Percentiles rank a stretch among this genome's conserved stretches.
Evolutionary conservation across 2,113 vertebrate species (phyloP).

Genomic region (Halichoerus grypus): DNA sequence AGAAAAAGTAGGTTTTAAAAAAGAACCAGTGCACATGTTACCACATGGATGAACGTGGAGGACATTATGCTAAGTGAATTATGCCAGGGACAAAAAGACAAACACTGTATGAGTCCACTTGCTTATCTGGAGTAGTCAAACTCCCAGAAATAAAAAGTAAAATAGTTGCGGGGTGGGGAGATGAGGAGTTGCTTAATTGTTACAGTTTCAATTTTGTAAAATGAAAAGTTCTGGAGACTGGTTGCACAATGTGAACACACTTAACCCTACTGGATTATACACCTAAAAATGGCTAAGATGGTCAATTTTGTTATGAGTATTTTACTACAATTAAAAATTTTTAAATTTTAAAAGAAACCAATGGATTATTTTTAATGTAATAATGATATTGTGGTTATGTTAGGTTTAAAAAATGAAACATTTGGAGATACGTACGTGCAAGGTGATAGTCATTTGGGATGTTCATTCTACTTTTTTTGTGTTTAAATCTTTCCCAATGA

Average conservation of each 20-base stretch:
- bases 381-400: background rate
- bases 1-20: slow-evolving; percentile 5
- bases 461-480: background rate
- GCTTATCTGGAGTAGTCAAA: background rate
- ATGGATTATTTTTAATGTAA: slow-evolving; percentile 30
- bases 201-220: background rate
- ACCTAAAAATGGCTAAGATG: background rate
- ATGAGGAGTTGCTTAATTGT: background rate
- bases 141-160: background rate
- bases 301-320: slow-evolving; percentile 17
- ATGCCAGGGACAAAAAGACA: background rate
- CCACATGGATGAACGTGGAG: background rate
- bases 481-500: slow-evolving; percentile 4
- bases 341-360: background rate
- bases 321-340: slow-evolving; percentile 26
- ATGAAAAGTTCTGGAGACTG: background rate
- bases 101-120: background rate
- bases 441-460: background rate
- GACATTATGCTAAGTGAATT: background rate
- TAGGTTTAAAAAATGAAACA: slow-evolving; percentile 54
- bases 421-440: slow-evolving; percentile 7
- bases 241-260: background rate
- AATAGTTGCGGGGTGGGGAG: background rate
- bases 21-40: background rate
- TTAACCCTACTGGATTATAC: background rate